Evolutionary conservation across 2,797 vertebrate genomes (phyloP), one percentile per base, ranked within the genome.

Genomic region (Mormyrops boulengeri): DNA sequence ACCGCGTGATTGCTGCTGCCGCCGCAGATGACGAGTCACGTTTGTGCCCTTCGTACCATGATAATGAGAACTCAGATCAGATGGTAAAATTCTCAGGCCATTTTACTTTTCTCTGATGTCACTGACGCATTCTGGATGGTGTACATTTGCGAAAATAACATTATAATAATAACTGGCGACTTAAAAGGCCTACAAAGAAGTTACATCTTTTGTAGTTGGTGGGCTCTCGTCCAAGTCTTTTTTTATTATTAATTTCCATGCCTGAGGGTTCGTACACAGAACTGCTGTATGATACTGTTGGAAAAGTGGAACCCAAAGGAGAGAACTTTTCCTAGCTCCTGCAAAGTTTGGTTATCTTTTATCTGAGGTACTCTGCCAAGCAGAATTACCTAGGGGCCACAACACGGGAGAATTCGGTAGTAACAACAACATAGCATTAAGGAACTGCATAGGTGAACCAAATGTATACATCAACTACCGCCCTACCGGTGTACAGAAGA

Each of bases 181-280:
- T 80, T 80, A 44, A 80, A 34, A 73, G 66, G 38, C 73, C 73
- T 41, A 80, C 38, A 44, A 80, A 80, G 41, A 9, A 80, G 73
- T 80, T 44, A 2, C 41, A 9, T 44, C 66, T 80, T 80, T 80
- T 80, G 73, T 41, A 80, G 73, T 44, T 1, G 34, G 38, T 9
- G 38, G 38, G 73, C 19, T 80, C 14, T 17, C 38, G 73, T 80
- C 34, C 73, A 80, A 44, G 73, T 17, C 17, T 80, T 73, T 17
- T 60, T 85, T 85, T 50, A 85, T 73, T 85, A 85, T 85, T 50
- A 47, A 47, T 85, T 85, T 47, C 11, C 88, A 19, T 55, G 38
- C 73, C 55, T 38, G 41, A 53, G 55, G 8, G 52, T 50, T 22
- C 47, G 26, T 85, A n/a, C 57, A 85, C 9, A 86, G 47, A 41